phyloP scores from a whole-genome alignment of 2,888 invertebrate species.

The Drosophila demipolita region DNA sequence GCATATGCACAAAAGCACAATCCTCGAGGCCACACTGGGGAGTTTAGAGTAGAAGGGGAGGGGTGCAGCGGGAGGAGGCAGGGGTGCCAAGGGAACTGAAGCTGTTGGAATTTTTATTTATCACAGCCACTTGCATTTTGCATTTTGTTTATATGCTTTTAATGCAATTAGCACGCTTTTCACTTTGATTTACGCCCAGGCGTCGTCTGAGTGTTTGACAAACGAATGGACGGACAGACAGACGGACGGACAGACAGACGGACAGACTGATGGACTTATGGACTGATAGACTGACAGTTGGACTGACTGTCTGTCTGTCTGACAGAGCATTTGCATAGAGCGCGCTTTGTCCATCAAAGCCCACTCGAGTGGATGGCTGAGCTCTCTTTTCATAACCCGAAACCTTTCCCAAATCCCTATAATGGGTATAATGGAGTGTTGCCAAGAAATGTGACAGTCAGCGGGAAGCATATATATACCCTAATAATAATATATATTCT shows the following conservation, averaged over 20 bases:
- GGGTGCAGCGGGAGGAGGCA: background rate
- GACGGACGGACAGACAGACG: constrained; percentile 3
- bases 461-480: background rate
- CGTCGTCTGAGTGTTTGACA: constrained; percentile 57
- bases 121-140: constrained; percentile 77
- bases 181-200: constrained; percentile 78
- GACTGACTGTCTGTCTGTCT: constrained; percentile 18
- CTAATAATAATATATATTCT: background rate
- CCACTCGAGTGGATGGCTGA: constrained; percentile 46
- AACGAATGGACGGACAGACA: constrained; percentile 14
- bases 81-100: constrained; percentile 6
- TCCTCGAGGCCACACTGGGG: constrained; percentile 13
- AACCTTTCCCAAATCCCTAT: background rate
- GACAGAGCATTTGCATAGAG: constrained; percentile 33
- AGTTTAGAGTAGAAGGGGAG: background rate
- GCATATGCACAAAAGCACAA: constrained; percentile 70
- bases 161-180: constrained; percentile 81
- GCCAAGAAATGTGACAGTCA: background rate
- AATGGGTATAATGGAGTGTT: background rate
- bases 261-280: background rate
- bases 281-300: constrained; percentile 2
- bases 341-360: constrained; percentile 49
- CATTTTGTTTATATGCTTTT: constrained; percentile 81
- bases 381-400: constrained; percentile 4
- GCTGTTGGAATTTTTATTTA: constrained; percentile 54